phyloP scores from a whole-genome alignment of 1,140 invertebrate genomes.

The Zaprionus ghesquierei region DNA sequence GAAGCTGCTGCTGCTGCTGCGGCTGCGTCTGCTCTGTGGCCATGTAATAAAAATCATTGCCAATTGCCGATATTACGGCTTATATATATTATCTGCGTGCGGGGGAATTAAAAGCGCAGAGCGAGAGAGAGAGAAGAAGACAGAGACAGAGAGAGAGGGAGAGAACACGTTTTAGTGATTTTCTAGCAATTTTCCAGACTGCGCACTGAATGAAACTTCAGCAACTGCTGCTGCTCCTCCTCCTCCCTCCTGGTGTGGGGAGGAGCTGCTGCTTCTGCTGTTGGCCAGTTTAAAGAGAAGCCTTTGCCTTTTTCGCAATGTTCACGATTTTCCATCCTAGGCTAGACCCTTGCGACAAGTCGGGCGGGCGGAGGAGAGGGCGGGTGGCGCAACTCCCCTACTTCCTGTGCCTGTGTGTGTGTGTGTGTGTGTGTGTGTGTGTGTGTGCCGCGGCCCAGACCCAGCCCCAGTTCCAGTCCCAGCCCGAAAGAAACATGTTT shows the following conservation, averaged over 20 bases:
- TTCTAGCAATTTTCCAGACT: slow-evolving; percentile 76
- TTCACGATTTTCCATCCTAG: slow-evolving; percentile 69
- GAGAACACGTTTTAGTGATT: slow-evolving; percentile 81
- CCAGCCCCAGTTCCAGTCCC: not conserved
- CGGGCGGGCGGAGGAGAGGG: slow-evolving; percentile 4
- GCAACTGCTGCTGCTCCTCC: not conserved
- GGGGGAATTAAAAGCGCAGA: slow-evolving; percentile 52
- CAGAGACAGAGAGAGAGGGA: slow-evolving; percentile 9
- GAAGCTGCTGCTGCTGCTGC: slow-evolving; percentile 1
- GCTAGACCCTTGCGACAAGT: slow-evolving; percentile 57
- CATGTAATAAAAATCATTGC: slow-evolving; percentile 79
- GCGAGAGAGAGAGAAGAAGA: slow-evolving; percentile 44
- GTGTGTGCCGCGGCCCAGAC: slow-evolving; percentile 23
- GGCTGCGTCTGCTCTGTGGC: not conserved
- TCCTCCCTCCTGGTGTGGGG: not conserved
- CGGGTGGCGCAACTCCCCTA: slow-evolving; percentile 67
- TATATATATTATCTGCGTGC: slow-evolving; percentile 72
- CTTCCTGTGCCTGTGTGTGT: slow-evolving; percentile 69
- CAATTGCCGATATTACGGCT: slow-evolving; percentile 80
- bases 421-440: too few relatives aligned
- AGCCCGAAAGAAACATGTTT: slow-evolving; percentile 71
- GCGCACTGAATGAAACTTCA: slow-evolving; percentile 62
- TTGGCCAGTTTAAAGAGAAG: slow-evolving; percentile 52
- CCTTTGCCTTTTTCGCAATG: slow-evolving; percentile 65
- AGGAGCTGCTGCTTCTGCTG: slow-evolving; percentile 15